Conservation (phyloP, 2,797 vertebrate genomes). For the Chromis chromis region DNA sequence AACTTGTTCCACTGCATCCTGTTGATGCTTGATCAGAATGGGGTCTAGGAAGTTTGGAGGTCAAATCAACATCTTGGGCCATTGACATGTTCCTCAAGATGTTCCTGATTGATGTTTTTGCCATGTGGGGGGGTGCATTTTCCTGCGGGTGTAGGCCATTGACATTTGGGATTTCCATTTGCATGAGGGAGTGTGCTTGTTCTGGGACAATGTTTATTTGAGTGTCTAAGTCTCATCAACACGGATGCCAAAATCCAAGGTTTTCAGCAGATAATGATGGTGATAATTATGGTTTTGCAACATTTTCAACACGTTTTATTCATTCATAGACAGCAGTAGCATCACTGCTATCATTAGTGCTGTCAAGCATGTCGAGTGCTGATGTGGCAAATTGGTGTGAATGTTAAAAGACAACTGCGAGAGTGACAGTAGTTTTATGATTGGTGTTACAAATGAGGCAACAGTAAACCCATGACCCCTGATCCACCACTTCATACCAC, state of each 20-base stretch:
- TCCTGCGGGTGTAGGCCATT: too few species aligned
- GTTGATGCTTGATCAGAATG: too few species aligned
- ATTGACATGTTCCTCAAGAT: too few species aligned
- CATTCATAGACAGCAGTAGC: constrained; percentile 4
- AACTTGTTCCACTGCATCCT: too few species aligned
- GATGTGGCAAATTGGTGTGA: constrained; percentile 17
- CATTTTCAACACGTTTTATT: constrained; percentile 13
- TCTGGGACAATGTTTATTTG: too few species aligned
- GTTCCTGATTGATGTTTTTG: too few species aligned
- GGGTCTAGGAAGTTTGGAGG: too few species aligned
- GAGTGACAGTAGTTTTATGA: constrained; percentile 23
- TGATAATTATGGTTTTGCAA: constrained; percentile 16
- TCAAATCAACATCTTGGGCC: too few species aligned
- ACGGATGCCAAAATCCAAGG: too few species aligned
- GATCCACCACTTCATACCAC: background rate
- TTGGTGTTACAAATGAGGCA: constrained; percentile 25
- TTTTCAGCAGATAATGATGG: constrained; percentile 5
- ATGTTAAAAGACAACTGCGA: constrained; percentile 7
- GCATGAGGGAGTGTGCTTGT: constrained; percentile 12
- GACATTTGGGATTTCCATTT: too few species aligned
- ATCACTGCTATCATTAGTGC: background rate
- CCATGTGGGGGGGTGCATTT: too few species aligned
- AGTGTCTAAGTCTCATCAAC: too few species aligned
- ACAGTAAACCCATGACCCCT: constrained; percentile 25
- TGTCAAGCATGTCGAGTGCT: constrained; percentile 5